Conservation (phyloP, 2,888 invertebrate genomes). For the Patella ulyssiponensis region DNA sequence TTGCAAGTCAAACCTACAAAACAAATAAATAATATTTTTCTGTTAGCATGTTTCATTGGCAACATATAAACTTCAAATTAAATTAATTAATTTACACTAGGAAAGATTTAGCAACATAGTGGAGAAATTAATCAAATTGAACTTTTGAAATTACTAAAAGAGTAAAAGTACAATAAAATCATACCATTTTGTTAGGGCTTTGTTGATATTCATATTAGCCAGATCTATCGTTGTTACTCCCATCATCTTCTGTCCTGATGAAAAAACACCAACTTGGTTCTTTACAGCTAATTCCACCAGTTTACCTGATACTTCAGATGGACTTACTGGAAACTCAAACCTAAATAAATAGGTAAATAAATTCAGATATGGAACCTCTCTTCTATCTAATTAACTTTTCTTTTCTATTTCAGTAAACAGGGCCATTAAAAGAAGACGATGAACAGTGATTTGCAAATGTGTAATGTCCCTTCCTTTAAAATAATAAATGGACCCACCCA, state of each 20-base stretch:
- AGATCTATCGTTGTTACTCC: constrained; percentile 80
- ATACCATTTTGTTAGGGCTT: constrained; percentile 82
- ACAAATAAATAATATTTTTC: background rate
- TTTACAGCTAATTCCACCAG: constrained; percentile 87
- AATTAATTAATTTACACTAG: background rate
- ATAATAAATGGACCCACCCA: no score
- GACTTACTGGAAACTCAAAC: constrained; percentile 89
- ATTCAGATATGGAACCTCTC: no score
- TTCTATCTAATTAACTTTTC: no score
- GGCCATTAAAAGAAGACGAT: no score
- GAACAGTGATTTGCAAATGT: no score
- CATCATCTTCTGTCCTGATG: constrained; percentile 82
- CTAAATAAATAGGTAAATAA: constrained; percentile 42
- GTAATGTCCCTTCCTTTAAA: no score
- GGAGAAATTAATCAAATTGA: background rate
- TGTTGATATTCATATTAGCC: constrained; percentile 79
- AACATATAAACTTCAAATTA: background rate
- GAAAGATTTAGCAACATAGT: background rate
- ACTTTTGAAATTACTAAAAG: no score
- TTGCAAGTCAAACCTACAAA: constrained; percentile 53
- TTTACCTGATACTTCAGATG: constrained; percentile 83
- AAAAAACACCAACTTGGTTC: constrained; percentile 74
- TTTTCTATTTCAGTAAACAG: no score
- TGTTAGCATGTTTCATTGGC: background rate
- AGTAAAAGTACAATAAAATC: constrained; percentile 4